These are phyloP conservation scores for Acanthoscelides obtectus DNA, from an alignment of 2,888 invertebrate species.

Conservation along the genomic window DNA sequence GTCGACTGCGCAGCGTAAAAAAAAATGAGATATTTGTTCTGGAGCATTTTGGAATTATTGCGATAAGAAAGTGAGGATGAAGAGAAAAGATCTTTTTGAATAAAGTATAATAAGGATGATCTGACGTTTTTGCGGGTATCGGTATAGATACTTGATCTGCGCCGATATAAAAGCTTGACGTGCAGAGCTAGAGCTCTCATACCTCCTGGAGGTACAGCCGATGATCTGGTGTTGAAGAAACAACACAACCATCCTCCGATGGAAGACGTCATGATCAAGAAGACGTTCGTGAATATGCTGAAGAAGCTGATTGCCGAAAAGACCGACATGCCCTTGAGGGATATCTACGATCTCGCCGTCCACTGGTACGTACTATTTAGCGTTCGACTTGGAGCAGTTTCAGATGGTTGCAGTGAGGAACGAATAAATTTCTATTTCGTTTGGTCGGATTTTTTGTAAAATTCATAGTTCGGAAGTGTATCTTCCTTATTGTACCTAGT, in stretches of 20 bases:
- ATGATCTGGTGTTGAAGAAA: constrained; percentile 25
- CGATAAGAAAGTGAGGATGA: too few relatives aligned
- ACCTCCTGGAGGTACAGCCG: constrained; percentile 21
- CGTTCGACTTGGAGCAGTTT: too few relatives aligned
- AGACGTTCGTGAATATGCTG: constrained; percentile 31
- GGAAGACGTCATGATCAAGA: constrained; percentile 24
- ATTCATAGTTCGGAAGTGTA: too few relatives aligned
- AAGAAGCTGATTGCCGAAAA: constrained; percentile 22
- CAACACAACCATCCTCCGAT: constrained; percentile 32
- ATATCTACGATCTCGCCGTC: constrained; percentile 9
- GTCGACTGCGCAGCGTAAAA: too few relatives aligned
- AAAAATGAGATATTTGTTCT: too few relatives aligned
- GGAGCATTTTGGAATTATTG: too few relatives aligned
- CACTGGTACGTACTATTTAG: not conserved
- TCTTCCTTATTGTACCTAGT: too few relatives aligned
- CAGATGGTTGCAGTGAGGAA: too few relatives aligned
- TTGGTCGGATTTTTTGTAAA: too few relatives aligned
- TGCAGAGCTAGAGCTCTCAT: constrained; percentile 32
- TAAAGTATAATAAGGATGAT: too few relatives aligned
- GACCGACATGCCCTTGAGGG: constrained; percentile 21
- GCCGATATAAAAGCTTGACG: constrained; percentile 31
- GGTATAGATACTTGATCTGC: constrained; percentile 32
- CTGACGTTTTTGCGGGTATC: not conserved
- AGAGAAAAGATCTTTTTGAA: too few relatives aligned
- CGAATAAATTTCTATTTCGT: too few relatives aligned